These are phyloP conservation scores for Sebastes nivosus DNA, from an alignment of 2,797 vertebrate genomes.

Conservation along the genomic window DNA sequence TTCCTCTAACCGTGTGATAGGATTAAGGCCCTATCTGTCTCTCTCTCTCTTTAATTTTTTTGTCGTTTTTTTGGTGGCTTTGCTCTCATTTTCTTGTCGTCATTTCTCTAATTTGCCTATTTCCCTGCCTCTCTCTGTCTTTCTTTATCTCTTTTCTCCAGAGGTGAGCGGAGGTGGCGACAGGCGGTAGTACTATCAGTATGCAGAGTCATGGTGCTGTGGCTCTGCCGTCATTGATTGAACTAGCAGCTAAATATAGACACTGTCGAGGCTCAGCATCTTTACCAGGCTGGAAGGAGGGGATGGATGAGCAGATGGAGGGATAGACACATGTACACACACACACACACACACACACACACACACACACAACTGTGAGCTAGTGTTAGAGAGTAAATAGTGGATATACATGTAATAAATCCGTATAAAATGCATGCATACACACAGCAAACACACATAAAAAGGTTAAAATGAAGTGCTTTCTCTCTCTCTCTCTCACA, in stretches of 20 bases:
- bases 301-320: constrained; percentile 31
- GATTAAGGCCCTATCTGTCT: constrained; percentile 42
- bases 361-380: background rate
- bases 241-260: constrained; percentile 77
- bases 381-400: background rate
- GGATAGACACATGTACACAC: constrained; percentile 5
- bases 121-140: background rate
- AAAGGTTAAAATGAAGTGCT: background rate
- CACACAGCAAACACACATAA: background rate
- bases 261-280: constrained; percentile 67
- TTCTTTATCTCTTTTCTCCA: constrained; percentile 19
- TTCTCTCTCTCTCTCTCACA: no score
- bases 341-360: background rate
- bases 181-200: constrained; percentile 61
- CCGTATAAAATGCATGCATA: background rate
- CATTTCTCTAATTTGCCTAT: constrained; percentile 10
- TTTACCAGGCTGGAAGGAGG: constrained; percentile 52
- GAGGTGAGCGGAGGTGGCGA: constrained; percentile 48
- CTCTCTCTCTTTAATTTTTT: background rate
- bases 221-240: constrained; percentile 72
- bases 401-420: background rate
- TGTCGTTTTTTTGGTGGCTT: background rate
- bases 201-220: constrained; percentile 76
- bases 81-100: constrained; percentile 30
- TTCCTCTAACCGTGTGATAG: constrained; percentile 7